phyloP scores from a whole-genome alignment of 2,888 invertebrate genomes.

The Acholoe squamosa region DNA sequence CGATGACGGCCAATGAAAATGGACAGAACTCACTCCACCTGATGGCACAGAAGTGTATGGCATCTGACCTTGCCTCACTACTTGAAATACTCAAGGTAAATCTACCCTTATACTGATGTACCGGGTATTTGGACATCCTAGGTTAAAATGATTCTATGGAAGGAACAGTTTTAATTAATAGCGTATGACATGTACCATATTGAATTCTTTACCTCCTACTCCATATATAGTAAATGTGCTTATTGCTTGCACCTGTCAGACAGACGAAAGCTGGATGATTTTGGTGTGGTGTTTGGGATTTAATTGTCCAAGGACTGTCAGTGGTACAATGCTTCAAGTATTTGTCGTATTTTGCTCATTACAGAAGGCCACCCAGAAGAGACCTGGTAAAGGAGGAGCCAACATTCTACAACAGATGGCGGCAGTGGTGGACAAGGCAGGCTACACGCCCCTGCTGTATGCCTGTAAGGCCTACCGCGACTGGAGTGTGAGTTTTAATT shows the following conservation, averaged over 20 bases:
- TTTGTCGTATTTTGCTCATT: not conserved
- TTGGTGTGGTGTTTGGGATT: too few relatives aligned
- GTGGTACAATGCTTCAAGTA: too few relatives aligned
- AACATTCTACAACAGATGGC: slow-evolving; percentile 78
- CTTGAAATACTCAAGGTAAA: slow-evolving; percentile 73
- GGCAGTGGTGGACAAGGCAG: slow-evolving; percentile 78
- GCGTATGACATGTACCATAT: too few relatives aligned
- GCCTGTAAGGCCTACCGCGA: slow-evolving; percentile 76
- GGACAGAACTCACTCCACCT: slow-evolving; percentile 82
- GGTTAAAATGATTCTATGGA: too few relatives aligned
- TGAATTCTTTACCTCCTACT: too few relatives aligned
- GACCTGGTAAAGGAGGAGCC: not conserved
- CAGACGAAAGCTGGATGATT: too few relatives aligned
- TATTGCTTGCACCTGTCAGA: too few relatives aligned
- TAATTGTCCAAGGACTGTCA: too few relatives aligned
- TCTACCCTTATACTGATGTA: not conserved
- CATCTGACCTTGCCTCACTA: slow-evolving; percentile 74
- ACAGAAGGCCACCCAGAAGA: slow-evolving; percentile 52
- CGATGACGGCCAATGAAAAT: slow-evolving; percentile 78
- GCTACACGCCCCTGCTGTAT: slow-evolving; percentile 80
- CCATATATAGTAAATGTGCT: too few relatives aligned
- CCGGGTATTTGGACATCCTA: too few relatives aligned
- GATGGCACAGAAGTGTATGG: slow-evolving; percentile 81
- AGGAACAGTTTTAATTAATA: too few relatives aligned
- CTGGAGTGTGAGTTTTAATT: slow-evolving; percentile 66